phyloP scores from a whole-genome alignment of 2,113 vertebrate genomes.

The Pipra filicauda region DNA sequence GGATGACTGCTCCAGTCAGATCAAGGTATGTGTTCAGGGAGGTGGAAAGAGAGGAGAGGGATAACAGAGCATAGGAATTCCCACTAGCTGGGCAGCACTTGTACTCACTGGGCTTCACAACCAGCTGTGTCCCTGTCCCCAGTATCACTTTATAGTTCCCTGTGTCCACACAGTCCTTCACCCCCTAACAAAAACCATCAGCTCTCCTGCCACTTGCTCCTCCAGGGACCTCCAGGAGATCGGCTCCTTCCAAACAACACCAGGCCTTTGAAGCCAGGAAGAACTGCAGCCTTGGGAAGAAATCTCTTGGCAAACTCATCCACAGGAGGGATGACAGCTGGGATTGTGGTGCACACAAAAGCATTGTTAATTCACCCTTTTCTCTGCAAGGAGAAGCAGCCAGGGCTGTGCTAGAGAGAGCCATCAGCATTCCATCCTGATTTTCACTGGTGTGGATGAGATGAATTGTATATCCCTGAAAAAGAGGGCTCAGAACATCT shows the following conservation, averaged over 20 bases:
- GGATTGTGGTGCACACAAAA: neutral
- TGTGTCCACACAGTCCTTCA: neutral
- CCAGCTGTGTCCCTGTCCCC: neutral
- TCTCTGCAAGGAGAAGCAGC: neutral
- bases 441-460: neutral
- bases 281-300: neutral
- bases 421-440: neutral
- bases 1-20: neutral
- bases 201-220: neutral
- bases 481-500: accelerated
- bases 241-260: neutral
- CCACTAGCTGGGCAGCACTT: neutral
- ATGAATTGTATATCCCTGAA: neutral
- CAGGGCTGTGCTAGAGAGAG: neutral
- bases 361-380: neutral
- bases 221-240: neutral
- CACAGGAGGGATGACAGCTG: neutral
- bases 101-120: neutral
- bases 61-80: neutral
- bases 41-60: neutral
- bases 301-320: neutral
- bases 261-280: neutral
- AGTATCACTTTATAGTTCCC: neutral
- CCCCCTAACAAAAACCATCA: neutral
- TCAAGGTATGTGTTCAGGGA: neutral